Evolutionary conservation across 2,113 vertebrate species (phyloP), one percentile per base, ranked within the genome.

Genomic region (Pangasianodon hypophthalmus): DNA sequence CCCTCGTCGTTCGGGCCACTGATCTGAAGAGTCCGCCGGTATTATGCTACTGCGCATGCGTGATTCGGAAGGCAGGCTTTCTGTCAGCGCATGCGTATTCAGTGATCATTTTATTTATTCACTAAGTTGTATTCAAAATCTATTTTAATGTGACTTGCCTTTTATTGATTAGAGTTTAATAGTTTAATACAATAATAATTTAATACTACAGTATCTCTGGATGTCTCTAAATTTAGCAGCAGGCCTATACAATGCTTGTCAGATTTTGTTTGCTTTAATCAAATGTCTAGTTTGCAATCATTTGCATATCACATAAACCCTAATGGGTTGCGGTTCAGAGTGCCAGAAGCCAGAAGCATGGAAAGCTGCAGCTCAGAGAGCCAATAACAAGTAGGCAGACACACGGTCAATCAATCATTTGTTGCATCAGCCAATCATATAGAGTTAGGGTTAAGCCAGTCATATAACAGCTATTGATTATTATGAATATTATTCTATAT

Each of bases 1-100:
- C 95, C 93, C 93, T 91, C 86, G 90, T 93, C 88, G 91, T 89
- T 94, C 71, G 94, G 94, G 94, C 95, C 94, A 93, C 94, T 73
- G 94, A 85, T 86, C 88, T 91, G 60, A 71, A 88, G 92, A 92
- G 92, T 94, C 94, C 92, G 94, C 95, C 95, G 95, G 95, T 96
- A 94, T 81, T 24, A 6, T 48, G 92, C n/a, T 92, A 93, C 21
- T 93, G 92, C 95, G 95, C 96, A 95, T 94, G 95, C 92, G 94
- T 50, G 5, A 41, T 62, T 77, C 8, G 0, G 48, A 62, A 85
- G 85, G 62, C 83, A 44, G n/a, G 41, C 85, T 48, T 87, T 77
- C 52, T 21, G 37, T 48, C 44, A 21, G 89, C 91, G 91, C 91
- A 92, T 89, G 91, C 82, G 89, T 21, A 24, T 32, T 88, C 10